phyloP scores from a whole-genome alignment of 2,113 vertebrate species.

The Pardalotus punctatus region DNA sequence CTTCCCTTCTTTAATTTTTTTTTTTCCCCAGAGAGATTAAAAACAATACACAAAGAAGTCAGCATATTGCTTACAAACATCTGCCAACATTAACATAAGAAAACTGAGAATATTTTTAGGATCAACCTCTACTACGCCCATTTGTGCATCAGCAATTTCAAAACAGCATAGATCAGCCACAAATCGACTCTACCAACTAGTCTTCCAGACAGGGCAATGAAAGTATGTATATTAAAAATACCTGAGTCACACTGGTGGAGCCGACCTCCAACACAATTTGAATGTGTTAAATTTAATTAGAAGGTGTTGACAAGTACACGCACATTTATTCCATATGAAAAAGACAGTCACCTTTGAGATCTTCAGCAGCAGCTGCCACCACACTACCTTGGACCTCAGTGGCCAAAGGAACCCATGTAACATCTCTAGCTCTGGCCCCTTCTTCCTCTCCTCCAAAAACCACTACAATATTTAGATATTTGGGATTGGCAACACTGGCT shows the following conservation, averaged over 20 bases:
- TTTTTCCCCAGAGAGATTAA: background rate
- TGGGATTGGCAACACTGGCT: background rate
- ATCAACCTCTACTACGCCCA: background rate
- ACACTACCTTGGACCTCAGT: background rate
- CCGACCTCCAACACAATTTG: background rate
- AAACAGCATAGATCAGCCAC: background rate
- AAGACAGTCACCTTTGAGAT: background rate
- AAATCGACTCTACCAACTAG: background rate
- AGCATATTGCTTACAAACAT: background rate
- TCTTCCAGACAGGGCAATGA: background rate
- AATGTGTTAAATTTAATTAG: background rate
- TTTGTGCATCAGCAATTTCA: background rate
- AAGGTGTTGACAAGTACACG: constrained; percentile 6
- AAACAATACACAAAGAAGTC: background rate
- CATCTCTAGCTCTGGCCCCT: background rate
- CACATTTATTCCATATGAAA: background rate
- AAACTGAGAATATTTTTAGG: constrained; percentile 4
- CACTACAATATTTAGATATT: background rate
- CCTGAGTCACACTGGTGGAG: background rate
- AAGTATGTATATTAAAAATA: background rate
- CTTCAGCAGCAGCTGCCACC: background rate
- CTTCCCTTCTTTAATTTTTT: background rate
- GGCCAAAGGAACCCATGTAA: background rate
- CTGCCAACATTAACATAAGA: constrained; percentile 5
- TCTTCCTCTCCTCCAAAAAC: background rate